Evolutionary conservation across 1,140 invertebrate species (phyloP).

Genomic region (Drosophila equinoxialis): DNA sequence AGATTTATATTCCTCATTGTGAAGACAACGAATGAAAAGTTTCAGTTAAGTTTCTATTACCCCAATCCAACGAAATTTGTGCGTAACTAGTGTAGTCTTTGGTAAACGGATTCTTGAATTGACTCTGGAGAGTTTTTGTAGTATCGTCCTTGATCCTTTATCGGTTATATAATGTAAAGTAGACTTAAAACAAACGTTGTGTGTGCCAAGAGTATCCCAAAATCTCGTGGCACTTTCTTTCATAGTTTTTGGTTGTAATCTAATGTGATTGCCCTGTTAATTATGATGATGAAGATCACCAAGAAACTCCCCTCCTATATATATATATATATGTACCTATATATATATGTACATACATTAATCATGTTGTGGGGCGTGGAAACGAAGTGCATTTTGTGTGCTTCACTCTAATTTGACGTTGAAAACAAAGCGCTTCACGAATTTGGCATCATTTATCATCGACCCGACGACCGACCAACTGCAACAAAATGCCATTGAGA

Average conservation of each 20-base stretch:
- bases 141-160: too few relatives aligned
- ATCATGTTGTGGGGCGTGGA: constrained; percentile 45
- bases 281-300: constrained; percentile 18
- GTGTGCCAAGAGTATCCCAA: too few relatives aligned
- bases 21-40: too few relatives aligned
- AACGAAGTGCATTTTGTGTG: constrained; percentile 40
- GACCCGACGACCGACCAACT: constrained; percentile 15
- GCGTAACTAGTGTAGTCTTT: too few relatives aligned
- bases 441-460: constrained; percentile 79
- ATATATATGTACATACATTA: constrained; percentile 38
- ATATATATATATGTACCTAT: not conserved
- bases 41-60: too few relatives aligned
- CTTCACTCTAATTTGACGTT: constrained; percentile 67
- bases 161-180: too few relatives aligned
- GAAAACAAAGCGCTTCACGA: constrained; percentile 74
- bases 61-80: too few relatives aligned
- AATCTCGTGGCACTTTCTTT: not conserved
- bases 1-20: too few relatives aligned
- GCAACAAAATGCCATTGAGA: constrained; percentile 30
- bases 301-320: too few relatives aligned
- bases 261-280: constrained; percentile 12
- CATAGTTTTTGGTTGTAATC: constrained; percentile 3
- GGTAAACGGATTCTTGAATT: too few relatives aligned
- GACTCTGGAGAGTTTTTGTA: too few relatives aligned
- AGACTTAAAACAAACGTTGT: too few relatives aligned